Evolutionary conservation across 2,888 invertebrate genomes (phyloP).

Genomic region (Ceriagrion tenellum): DNA sequence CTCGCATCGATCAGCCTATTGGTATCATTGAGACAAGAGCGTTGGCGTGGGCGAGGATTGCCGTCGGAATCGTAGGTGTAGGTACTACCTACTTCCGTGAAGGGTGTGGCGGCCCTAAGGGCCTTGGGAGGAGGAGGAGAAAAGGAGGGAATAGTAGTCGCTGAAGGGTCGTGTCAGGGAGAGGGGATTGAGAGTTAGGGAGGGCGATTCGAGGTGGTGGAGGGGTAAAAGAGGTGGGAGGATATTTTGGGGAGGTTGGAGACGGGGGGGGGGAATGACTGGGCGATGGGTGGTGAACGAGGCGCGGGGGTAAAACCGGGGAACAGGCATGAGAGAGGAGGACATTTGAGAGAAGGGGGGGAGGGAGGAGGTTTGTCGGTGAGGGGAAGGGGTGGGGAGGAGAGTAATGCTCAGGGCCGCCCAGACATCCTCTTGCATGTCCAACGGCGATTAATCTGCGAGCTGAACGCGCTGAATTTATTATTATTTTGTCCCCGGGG

Average conservation of each 20-base stretch:
- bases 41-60: background rate
- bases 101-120: background rate
- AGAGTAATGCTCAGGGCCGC: constrained; percentile 45
- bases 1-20: background rate
- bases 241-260: background rate
- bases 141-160: background rate
- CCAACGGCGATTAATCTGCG: constrained; percentile 54
- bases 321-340: no score
- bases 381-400: background rate
- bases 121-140: background rate
- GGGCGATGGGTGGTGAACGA: background rate
- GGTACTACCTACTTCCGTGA: background rate
- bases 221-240: background rate
- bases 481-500: constrained; percentile 56
- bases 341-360: background rate
- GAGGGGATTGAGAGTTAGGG: background rate
- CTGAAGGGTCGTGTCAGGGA: background rate
- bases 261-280: background rate
- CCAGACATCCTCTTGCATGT: constrained; percentile 67
- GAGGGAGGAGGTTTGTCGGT: background rate
- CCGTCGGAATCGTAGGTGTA: background rate
- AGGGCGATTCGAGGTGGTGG: background rate
- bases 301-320: no score
- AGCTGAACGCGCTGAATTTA: constrained; percentile 44
- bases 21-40: no score